Base-by-base conservation (phyloP, 2,797 vertebrate genomes). In the Gymnothorax javanicus region DNA sequence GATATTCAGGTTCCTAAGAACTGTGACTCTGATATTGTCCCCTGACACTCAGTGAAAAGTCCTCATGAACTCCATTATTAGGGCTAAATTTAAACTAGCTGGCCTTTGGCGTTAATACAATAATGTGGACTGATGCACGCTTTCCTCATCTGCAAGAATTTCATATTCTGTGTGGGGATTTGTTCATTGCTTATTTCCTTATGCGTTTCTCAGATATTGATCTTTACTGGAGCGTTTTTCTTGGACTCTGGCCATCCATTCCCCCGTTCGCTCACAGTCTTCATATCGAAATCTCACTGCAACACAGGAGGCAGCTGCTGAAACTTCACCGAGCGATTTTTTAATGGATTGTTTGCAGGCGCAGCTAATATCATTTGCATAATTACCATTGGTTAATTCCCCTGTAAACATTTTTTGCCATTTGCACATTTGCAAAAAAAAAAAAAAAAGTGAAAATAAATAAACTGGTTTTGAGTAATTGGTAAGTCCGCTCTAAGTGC, bases 331-430 rank as follows among this genome's bases (percentile, higher is more conserved):
- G 20, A 77, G 33, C 33, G n/a, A n/a, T 81, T 15, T 81, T 23
- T 81, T 54, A 81, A 54, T 56, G 50, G 20, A 50, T 56, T n/a
- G 50, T 81, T 81, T 81, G 77, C 77, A 43, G 33, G 33, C 33
- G 33, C 33, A 56, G 77, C 77, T 54, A 25, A 56, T 17, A 4
- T 52, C 15, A 77, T 56, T 81, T 81, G 52, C 77, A 81, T 81
- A 81, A 81, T 81, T 81, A 81, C 77, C n/a, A 81, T 81, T 81
- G 9, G 50, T 81, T n/a, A 81, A 81, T 56, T 8, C 50, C 77
- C 77, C 77, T 20, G 52, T 3, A 81, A 81, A 81, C 77, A 81
- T 81, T 50, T 81, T 50, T 54, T 54, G 64, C 23, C 64, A 69
- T 25, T 69, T n/a, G 64, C 64, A 25, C 60, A 64, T 20, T 5